Evolutionary conservation across 2,113 vertebrate species (phyloP).

Genomic region (Danio rerio): DNA sequence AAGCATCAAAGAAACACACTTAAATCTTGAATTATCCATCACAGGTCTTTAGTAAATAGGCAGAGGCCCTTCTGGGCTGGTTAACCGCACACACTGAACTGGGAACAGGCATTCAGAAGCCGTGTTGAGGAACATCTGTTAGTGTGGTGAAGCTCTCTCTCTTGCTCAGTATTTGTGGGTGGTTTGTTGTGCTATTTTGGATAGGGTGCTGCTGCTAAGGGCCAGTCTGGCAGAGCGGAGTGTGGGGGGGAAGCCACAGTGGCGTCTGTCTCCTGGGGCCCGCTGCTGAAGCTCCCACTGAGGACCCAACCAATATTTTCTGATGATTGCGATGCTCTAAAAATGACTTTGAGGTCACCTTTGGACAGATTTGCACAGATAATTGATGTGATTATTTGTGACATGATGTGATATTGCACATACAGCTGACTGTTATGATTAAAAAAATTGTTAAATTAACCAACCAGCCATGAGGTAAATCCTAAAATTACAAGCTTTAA

Average conservation of each 20-base stretch:
- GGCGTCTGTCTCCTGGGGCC: slow-evolving; percentile 46
- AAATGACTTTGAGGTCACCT: slow-evolving; percentile 10
- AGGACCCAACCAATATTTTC: slow-evolving; percentile 25
- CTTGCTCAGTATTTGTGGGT: slow-evolving; percentile 66
- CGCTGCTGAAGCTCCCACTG: slow-evolving; percentile 35
- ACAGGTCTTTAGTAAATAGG: slow-evolving; percentile 36
- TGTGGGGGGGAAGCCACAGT: slow-evolving; percentile 43
- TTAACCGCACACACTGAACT: slow-evolving; percentile 51
- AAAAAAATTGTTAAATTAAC: too few species aligned
- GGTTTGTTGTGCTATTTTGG: slow-evolving; percentile 69
- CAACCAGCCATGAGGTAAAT: too few species aligned
- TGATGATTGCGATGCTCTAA: slow-evolving; percentile 17
- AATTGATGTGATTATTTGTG: slow-evolving; percentile 20
- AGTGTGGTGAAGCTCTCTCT: slow-evolving; percentile 54
- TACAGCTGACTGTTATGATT: background rate
- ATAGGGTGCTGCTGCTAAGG: slow-evolving; percentile 59
- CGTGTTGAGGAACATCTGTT: slow-evolving; percentile 64
- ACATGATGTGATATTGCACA: background rate
- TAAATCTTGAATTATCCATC: background rate
- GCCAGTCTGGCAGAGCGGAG: slow-evolving; percentile 47
- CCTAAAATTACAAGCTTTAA: too few species aligned
- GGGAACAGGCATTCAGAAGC: slow-evolving; percentile 53
- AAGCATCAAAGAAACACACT: background rate
- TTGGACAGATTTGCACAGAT: background rate
- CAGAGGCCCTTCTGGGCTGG: slow-evolving; percentile 18